Conservation (phyloP, 30 jellyfish, hydroid and myxozoan genomes). For the Hydra vulgaris region DNA sequence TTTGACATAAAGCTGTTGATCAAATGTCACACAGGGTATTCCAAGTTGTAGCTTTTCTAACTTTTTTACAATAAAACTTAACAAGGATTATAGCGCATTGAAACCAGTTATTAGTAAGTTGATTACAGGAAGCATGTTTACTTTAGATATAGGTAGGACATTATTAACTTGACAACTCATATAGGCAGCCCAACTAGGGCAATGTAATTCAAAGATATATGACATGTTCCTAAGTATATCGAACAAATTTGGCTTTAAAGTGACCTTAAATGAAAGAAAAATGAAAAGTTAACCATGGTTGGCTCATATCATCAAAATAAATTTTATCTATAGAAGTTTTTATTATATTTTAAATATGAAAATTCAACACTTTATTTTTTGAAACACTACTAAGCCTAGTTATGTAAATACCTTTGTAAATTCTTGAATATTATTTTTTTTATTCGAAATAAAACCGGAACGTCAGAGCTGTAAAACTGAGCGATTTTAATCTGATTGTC, state of each 20-base stretch:
- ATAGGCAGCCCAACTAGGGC: no score
- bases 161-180: no score
- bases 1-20: conserved; percentile 1
- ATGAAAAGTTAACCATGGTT: no score
- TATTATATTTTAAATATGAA: no score
- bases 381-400: neutral
- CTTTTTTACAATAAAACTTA: neutral
- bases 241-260: no score
- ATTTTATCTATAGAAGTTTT: no score
- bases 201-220: no score
- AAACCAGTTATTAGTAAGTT: neutral
- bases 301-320: no score
- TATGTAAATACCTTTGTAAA: neutral
- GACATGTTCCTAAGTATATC: no score
- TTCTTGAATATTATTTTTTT: neutral
- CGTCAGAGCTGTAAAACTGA: conserved; percentile 1
- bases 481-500: neutral
- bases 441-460: conserved; percentile 5
- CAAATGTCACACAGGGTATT: neutral
- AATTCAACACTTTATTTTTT: no score
- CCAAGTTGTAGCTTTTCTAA: neutral
- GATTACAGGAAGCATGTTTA: neutral
- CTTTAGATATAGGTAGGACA: conserved; percentile 3
- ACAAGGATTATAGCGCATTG: conserved; percentile 2
- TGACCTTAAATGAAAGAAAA: no score